A percentile compares a stretch with the other conserved stretches of the same genome.
Evolutionary conservation across 2,113 vertebrate genomes (phyloP).

Genomic region (Lasiurus borealis): DNA sequence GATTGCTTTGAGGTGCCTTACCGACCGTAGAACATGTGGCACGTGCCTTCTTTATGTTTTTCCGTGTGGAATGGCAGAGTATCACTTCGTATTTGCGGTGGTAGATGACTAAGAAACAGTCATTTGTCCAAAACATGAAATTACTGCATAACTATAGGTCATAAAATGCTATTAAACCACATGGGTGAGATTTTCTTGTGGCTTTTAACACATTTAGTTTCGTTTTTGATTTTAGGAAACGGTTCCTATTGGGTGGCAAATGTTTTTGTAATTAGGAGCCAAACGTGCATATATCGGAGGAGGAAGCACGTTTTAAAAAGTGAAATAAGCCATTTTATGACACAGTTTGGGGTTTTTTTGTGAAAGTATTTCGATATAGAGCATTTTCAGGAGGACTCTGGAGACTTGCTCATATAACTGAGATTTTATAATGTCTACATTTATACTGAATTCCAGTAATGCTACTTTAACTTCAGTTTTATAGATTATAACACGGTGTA

Average conservation of each 20-base stretch:
- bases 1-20: slow-evolving; percentile 44
- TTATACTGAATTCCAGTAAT: slow-evolving; percentile 49
- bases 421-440: background rate
- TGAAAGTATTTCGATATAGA: slow-evolving; percentile 43
- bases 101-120: slow-evolving; percentile 28
- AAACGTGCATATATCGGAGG: background rate
- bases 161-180: slow-evolving; percentile 57
- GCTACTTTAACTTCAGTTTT: slow-evolving; percentile 60
- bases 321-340: slow-evolving; percentile 58
- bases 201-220: slow-evolving; percentile 78
- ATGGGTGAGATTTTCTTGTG: slow-evolving; percentile 54
- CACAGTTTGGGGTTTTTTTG: slow-evolving; percentile 53
- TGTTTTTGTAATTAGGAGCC: slow-evolving; percentile 44
- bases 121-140: slow-evolving; percentile 49
- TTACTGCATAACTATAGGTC: slow-evolving; percentile 21
- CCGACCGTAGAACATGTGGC: background rate
- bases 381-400: slow-evolving; percentile 7
- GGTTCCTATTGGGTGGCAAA: slow-evolving; percentile 59
- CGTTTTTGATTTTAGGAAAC: slow-evolving; percentile 82
- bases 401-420: background rate
- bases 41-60: slow-evolving; percentile 21
- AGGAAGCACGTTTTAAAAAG: slow-evolving; percentile 41
- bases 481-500: slow-evolving; percentile 60
- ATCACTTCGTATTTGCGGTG: slow-evolving; percentile 62
- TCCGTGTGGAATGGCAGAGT: slow-evolving; percentile 23